A percentile compares a stretch with the other conserved stretches of the same genome.
Conservation (phyloP, 2,797 vertebrate genomes). For the Girardinus metallicus region DNA sequence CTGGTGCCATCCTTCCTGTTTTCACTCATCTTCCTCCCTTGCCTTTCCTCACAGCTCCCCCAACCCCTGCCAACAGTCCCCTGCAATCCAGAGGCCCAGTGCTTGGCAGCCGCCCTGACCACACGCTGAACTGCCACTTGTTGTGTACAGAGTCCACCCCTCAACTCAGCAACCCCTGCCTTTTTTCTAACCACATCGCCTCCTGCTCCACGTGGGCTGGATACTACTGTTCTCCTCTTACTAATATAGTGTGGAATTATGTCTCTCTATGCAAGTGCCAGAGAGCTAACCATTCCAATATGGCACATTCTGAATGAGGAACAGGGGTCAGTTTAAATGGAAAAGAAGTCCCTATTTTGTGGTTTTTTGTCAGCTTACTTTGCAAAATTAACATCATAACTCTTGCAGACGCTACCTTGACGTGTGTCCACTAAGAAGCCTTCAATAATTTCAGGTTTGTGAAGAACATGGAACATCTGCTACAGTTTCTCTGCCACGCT, state of each 20-base stretch:
- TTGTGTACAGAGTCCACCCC: conserved; percentile 66
- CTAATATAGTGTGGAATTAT: conserved; percentile 63
- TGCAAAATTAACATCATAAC: conserved; percentile 45
- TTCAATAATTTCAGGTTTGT: conserved; percentile 22
- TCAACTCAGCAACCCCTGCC: conserved; percentile 61
- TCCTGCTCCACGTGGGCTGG: conserved; percentile 55
- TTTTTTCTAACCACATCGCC: conserved; percentile 67
- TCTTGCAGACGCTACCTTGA: conserved; percentile 25
- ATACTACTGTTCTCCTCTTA: conserved; percentile 67
- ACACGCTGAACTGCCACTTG: conserved; percentile 83
- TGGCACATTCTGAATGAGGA: conserved; percentile 41
- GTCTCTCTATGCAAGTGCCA: conserved; percentile 43
- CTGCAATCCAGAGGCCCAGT: conserved; percentile 79
- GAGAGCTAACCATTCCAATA: conserved; percentile 59
- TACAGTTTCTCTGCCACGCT: conserved; percentile 39
- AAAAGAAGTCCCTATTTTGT: conserved; percentile 48
- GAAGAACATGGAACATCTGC: conserved; percentile 34
- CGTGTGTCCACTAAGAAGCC: conserved; percentile 17
- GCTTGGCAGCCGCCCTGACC: conserved; percentile 81
- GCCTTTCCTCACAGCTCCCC: conserved; percentile 59
- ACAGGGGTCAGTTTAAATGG: conserved; percentile 52
- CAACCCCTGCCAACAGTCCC: conserved; percentile 54
- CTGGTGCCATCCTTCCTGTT: conserved; percentile 87
- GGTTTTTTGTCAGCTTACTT: conserved; percentile 45
- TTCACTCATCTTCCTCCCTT: conserved; percentile 76